phyloP scores from a whole-genome alignment of 2,888 invertebrate species.

The Drosophila niveifrons region DNA sequence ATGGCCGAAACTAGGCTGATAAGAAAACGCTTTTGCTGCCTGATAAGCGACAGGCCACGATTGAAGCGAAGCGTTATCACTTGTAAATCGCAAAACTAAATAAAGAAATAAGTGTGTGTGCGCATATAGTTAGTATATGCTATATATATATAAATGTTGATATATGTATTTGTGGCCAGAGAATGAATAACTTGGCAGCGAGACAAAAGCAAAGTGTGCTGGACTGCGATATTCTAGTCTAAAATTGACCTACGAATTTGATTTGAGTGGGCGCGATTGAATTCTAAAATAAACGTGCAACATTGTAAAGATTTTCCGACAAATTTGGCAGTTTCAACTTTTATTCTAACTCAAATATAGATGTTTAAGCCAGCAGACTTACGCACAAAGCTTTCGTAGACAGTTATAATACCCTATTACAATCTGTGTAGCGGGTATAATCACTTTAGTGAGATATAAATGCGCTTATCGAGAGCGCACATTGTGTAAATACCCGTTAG shows the following conservation, averaged over 20 bases:
- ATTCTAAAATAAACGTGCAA: neutral
- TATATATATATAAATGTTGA: neutral
- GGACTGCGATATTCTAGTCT: neutral
- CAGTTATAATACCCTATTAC: neutral
- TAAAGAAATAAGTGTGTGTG: neutral
- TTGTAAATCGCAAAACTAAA: conserved; percentile 41
- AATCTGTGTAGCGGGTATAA: neutral
- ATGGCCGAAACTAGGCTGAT: conserved; percentile 30
- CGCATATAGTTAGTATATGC: neutral
- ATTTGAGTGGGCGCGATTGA: too few relatives aligned
- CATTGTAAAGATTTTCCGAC: neutral
- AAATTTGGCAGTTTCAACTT: neutral
- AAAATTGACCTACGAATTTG: neutral
- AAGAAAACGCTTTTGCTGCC: conserved; percentile 37
- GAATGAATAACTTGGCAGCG: conserved; percentile 11
- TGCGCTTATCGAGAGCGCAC: conserved; percentile 49
- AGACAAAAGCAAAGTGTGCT: conserved; percentile 7
- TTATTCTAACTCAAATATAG: neutral
- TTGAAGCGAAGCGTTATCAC: conserved; percentile 41
- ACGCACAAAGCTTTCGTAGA: neutral
- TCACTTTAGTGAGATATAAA: conserved; percentile 54
- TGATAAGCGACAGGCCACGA: conserved; percentile 45
- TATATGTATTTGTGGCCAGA: conserved; percentile 13
- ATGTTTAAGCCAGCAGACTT: neutral
- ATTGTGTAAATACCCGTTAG: conserved; percentile 58